phyloP scores from a whole-genome alignment of 2,888 invertebrate genomes.

The Crocallis elinguaria region DNA sequence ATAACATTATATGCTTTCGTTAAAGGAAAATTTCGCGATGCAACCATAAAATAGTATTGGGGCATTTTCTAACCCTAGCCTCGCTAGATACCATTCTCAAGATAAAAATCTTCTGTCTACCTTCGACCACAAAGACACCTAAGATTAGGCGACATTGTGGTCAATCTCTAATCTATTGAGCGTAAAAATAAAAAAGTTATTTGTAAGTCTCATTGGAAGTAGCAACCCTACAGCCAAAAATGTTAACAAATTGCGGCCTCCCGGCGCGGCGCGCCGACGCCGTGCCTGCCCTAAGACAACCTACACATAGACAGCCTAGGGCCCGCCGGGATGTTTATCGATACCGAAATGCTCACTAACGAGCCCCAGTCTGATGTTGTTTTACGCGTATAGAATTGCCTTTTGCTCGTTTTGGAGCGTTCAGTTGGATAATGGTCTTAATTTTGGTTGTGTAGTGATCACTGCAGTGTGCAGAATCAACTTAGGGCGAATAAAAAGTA shows the following conservation, averaged over 20 bases:
- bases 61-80: too few relatives aligned
- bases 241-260: conserved; percentile 59
- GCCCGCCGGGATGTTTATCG: conserved; percentile 61
- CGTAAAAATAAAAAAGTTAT: too few relatives aligned
- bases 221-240: conserved; percentile 72
- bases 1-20: too few relatives aligned
- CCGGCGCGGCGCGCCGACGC: conserved; percentile 55
- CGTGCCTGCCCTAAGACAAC: conserved; percentile 82
- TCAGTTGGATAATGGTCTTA: conserved; percentile 14
- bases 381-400: conserved; percentile 27
- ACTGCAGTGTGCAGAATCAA: not conserved
- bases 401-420: conserved; percentile 20
- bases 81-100: too few relatives aligned
- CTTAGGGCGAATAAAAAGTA: too few relatives aligned
- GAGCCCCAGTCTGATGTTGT: conserved; percentile 45
- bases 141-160: too few relatives aligned
- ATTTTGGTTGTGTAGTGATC: not conserved
- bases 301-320: conserved; percentile 74
- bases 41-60: too few relatives aligned
- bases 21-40: too few relatives aligned
- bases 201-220: conserved; percentile 5
- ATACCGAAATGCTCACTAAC: conserved; percentile 52
- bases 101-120: too few relatives aligned
- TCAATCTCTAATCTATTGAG: too few relatives aligned
- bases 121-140: too few relatives aligned